Percentiles rank a stretch among this genome's conserved stretches.
Conservation (phyloP, 2,888 invertebrate species). For the Drosophila melanosoma region DNA sequence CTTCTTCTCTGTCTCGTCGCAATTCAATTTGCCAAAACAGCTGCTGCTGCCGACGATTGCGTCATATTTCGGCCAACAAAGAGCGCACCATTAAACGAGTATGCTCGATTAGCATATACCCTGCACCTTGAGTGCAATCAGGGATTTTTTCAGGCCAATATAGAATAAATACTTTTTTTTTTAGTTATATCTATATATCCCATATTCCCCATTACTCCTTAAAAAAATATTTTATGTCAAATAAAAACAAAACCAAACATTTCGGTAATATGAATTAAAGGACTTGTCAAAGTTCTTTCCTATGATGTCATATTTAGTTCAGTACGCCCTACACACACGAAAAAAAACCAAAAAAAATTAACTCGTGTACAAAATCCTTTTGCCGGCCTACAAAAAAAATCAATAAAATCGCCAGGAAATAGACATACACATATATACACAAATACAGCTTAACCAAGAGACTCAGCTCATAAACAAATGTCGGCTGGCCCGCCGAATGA, state of each 20-base stretch:
- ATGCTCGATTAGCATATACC: neutral
- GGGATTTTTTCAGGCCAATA: neutral
- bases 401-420: conserved; percentile 56
- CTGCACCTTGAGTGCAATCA: neutral
- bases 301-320: conserved; percentile 46
- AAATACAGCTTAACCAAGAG: conserved; percentile 13
- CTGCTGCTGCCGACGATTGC: neutral
- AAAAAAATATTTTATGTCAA: neutral
- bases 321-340: conserved; percentile 22
- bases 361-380: conserved; percentile 39
- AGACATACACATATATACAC: conserved; percentile 19
- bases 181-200: neutral
- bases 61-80: neutral
- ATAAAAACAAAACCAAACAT: neutral
- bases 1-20: neutral
- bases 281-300: neutral
- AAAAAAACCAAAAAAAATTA: neutral
- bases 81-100: neutral
- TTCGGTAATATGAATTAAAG: neutral
- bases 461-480: conserved; percentile 47
- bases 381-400: conserved; percentile 46
- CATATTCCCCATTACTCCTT: neutral
- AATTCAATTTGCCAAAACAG: neutral
- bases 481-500: conserved; percentile 39
- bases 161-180: neutral